A percentile compares a stretch with the other conserved stretches of the same genome.
phyloP scores from a whole-genome alignment of 2,888 invertebrate species.

The Pandemis heparana region DNA sequence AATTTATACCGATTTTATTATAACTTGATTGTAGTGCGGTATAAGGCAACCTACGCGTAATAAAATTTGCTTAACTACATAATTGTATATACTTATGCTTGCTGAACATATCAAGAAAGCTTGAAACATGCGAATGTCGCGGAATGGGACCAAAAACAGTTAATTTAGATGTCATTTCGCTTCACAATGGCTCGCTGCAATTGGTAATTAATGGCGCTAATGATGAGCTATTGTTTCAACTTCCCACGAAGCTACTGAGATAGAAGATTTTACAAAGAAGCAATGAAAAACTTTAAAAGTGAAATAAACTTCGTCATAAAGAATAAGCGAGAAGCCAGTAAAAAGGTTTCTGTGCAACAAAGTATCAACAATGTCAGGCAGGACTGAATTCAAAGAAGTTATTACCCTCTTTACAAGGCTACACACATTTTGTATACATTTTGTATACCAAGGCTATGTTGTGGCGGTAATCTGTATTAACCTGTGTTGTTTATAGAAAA shows the following conservation, averaged over 20 bases:
- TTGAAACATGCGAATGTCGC: conserved; percentile 9
- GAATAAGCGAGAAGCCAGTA: conserved; percentile 22
- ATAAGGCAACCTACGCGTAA: not conserved
- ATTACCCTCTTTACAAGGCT: conserved; percentile 29
- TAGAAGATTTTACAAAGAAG: conserved; percentile 38
- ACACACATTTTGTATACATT: conserved; percentile 26
- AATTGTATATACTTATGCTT: not conserved
- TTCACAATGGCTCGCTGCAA: conserved; percentile 52
- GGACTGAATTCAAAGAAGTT: conserved; percentile 28
- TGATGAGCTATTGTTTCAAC: conserved; percentile 60
- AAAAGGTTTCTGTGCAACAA: conserved; percentile 30
- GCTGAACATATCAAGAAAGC: conserved; percentile 14
- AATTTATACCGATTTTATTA: not conserved
- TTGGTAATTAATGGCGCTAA: conserved; percentile 56
- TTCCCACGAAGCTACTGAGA: conserved; percentile 35
- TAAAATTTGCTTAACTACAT: not conserved
- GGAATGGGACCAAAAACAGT: conserved; percentile 53
- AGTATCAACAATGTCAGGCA: conserved; percentile 30
- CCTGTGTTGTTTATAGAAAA: not conserved
- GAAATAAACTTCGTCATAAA: conserved; percentile 29
- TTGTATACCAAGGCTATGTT: conserved; percentile 33
- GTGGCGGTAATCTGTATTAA: conserved; percentile 21
- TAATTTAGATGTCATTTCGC: conserved; percentile 60
- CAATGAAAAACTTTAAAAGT: conserved; percentile 37
- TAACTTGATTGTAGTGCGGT: not conserved